Percentiles rank a stretch among this genome's conserved stretches.
Conservation (phyloP, 2,113 vertebrate genomes). For the Paradisaea rubra region DNA sequence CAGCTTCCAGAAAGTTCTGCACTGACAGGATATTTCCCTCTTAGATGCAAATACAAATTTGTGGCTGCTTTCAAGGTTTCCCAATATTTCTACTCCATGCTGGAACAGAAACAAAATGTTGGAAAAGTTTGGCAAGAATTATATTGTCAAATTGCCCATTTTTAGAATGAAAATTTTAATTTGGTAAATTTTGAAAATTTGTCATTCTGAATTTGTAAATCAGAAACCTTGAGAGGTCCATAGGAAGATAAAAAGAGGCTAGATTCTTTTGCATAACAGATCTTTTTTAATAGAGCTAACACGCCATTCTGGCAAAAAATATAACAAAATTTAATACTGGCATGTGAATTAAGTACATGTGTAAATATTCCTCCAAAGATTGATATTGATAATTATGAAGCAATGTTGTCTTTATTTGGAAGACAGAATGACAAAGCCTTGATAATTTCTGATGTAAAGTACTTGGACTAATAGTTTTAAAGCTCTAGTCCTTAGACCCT, state of each 20-base stretch:
- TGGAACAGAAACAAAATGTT: not conserved
- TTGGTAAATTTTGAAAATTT: not conserved
- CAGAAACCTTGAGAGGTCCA: not conserved
- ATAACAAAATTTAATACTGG: not conserved
- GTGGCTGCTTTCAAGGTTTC: not conserved
- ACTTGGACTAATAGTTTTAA: not conserved
- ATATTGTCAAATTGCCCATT: not conserved
- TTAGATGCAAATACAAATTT: not conserved
- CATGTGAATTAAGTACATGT: not conserved
- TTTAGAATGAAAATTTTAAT: not conserved
- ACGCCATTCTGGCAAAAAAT: not conserved
- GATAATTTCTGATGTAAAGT: not conserved
- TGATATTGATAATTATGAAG: not conserved
- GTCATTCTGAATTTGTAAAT: not conserved
- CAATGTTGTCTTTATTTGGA: not conserved
- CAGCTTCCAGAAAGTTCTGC: not conserved
- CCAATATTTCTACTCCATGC: not conserved
- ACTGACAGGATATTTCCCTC: not conserved
- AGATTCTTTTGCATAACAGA: not conserved
- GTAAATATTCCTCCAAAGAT: not conserved
- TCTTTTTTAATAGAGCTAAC: not conserved
- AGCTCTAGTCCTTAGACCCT: not conserved
- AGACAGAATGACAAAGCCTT: not conserved
- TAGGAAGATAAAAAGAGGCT: not conserved
- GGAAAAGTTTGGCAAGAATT: not conserved